phyloP scores from a whole-genome alignment of 92 coral and sea anemone genomes.

The Phenganax subtilis region DNA sequence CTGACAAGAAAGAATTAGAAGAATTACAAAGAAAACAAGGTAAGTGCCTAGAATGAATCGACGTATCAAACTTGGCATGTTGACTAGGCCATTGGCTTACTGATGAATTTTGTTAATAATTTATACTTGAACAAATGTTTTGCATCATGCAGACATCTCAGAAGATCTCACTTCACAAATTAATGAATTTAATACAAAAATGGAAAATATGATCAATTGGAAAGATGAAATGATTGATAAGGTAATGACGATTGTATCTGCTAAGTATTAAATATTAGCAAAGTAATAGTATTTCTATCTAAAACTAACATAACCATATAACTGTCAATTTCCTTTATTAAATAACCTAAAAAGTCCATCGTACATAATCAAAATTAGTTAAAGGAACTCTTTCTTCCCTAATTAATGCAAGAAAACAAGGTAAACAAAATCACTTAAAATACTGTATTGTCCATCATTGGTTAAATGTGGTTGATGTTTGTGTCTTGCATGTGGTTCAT shows the following conservation, averaged over 20 bases:
- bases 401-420: too few relatives aligned
- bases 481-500: not conserved
- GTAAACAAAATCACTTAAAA: not conserved
- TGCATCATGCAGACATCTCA: conserved; percentile 62
- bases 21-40: conserved; percentile 85
- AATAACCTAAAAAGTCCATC: too few relatives aligned
- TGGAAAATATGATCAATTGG: conserved; percentile 76
- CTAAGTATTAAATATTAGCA: not conserved
- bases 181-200: conserved; percentile 61
- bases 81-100: not conserved
- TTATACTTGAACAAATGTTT: not conserved
- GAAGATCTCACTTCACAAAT: conserved; percentile 80
- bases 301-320: too few relatives aligned
- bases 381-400: too few relatives aligned
- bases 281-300: not conserved
- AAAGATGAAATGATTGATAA: conserved; percentile 72
- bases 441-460: not conserved
- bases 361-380: too few relatives aligned
- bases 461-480: too few relatives aligned
- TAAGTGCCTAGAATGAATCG: conserved; percentile 19
- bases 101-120: not conserved
- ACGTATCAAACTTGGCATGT: not conserved
- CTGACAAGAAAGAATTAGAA: conserved; percentile 78
- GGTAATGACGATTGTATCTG: not conserved
- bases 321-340: too few relatives aligned